Evolutionary conservation across 2,888 invertebrate genomes (phyloP).

Genomic region (Drosophila koepferae): DNA sequence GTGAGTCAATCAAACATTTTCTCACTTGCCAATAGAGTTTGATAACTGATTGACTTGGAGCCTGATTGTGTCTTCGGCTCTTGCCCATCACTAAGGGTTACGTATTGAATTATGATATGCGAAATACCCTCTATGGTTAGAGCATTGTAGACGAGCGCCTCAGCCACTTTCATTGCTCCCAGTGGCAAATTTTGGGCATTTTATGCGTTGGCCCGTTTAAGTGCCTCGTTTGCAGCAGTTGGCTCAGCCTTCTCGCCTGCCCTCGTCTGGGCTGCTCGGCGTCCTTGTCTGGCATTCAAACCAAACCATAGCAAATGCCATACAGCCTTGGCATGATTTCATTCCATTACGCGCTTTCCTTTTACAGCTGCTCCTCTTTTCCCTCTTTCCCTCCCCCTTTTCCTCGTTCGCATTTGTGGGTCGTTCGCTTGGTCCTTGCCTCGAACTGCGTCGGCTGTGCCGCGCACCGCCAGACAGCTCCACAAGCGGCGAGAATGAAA

Average conservation of each 20-base stretch:
- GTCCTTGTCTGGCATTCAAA: constrained; percentile 35
- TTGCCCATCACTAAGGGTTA: too few species aligned
- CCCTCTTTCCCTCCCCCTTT: background rate
- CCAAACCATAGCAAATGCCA: constrained; percentile 17
- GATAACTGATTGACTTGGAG: background rate
- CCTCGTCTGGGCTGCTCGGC: constrained; percentile 4
- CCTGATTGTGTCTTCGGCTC: too few species aligned
- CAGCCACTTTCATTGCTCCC: constrained; percentile 33
- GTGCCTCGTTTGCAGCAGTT: constrained; percentile 18
- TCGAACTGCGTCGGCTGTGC: constrained; percentile 18
- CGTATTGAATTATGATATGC: background rate
- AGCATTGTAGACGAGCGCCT: constrained; percentile 9
- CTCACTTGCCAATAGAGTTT: background rate
- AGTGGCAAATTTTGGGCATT: constrained; percentile 41
- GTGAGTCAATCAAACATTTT: background rate
- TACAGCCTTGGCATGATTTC: constrained; percentile 79
- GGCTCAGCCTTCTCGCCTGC: constrained; percentile 5
- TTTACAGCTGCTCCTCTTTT: constrained; percentile 2
- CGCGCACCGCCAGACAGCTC: constrained; percentile 79
- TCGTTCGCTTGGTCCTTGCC: constrained; percentile 44
- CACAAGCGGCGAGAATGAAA: constrained; percentile 46
- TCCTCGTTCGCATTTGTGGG: constrained; percentile 54
- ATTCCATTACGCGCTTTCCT: constrained; percentile 64
- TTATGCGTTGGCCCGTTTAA: constrained; percentile 12
- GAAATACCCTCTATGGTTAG: background rate